Conservation (phyloP, 2,797 vertebrate species). For the Paratrypauchen microcephalus region DNA sequence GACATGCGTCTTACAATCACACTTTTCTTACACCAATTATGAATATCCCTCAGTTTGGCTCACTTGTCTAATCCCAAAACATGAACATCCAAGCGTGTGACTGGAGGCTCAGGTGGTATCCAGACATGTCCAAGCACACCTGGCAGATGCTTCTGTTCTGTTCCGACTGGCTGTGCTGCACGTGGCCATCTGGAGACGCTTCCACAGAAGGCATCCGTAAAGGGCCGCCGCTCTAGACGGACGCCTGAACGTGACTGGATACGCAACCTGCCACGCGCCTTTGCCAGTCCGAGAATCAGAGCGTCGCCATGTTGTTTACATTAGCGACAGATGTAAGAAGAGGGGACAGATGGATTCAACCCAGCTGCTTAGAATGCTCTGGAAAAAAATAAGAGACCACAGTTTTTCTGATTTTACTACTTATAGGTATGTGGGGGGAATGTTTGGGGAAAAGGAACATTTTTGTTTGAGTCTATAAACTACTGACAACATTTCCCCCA, state of each 20-base stretch:
- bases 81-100: background rate
- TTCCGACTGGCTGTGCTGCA: background rate
- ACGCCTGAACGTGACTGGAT: background rate
- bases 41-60: background rate
- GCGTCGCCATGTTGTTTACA: background rate
- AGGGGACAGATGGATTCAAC: background rate
- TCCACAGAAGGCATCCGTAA: background rate
- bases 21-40: background rate
- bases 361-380: no score
- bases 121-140: background rate
- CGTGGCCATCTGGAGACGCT: conserved; percentile 4
- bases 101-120: background rate
- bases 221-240: background rate
- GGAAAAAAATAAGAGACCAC: no score
- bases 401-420: no score
- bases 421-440: no score
- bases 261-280: background rate
- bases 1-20: background rate
- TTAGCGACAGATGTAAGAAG: background rate
- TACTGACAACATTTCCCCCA: no score
- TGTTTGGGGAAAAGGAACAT: no score
- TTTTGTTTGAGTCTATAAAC: no score
- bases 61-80: background rate
- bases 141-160: background rate
- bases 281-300: background rate